Percentiles rank a stretch among this genome's conserved stretches.
Conservation (phyloP, 1,140 invertebrate genomes). For the Drosophila pseudoobscura region DNA sequence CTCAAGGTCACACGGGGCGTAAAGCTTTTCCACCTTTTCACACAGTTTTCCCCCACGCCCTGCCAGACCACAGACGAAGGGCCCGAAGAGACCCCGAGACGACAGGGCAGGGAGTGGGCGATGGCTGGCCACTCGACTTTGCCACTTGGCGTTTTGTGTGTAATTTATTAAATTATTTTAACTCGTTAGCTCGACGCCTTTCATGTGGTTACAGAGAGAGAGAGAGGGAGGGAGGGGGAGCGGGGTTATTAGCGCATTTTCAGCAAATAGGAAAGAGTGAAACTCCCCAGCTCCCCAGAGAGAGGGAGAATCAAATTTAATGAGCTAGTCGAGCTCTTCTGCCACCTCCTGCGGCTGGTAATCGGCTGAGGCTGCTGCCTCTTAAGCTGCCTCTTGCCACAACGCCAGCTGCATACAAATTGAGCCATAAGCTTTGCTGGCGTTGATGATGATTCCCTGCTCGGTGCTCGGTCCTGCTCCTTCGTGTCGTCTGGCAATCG, state of each 20-base stretch:
- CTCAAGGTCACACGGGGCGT: conserved; percentile 71
- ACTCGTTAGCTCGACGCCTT: conserved; percentile 65
- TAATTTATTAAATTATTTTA: conserved; percentile 78
- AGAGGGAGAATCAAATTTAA: conserved; percentile 42
- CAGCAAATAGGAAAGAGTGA: conserved; percentile 53
- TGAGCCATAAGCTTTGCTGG: conserved; percentile 70
- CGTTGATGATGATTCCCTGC: conserved; percentile 46
- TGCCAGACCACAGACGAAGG: neutral
- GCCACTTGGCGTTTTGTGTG: conserved; percentile 56
- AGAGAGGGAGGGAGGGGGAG: neutral
- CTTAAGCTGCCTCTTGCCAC: conserved; percentile 63
- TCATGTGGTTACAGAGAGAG: conserved; percentile 39
- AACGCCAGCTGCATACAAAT: conserved; percentile 72
- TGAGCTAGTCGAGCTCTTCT: conserved; percentile 41
- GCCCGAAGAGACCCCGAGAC: neutral
- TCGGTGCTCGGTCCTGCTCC: conserved; percentile 10
- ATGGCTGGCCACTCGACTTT: conserved; percentile 50
- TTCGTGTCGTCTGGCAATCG: conserved; percentile 48
- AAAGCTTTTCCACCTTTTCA: conserved; percentile 54
- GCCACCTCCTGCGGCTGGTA: conserved; percentile 15
- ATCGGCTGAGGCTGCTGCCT: conserved; percentile 5
- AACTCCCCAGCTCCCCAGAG: conserved; percentile 4
- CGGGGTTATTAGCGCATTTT: conserved; percentile 70
- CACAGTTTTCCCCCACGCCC: conserved; percentile 13
- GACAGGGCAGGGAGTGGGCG: neutral